Conservation (phyloP, 23 tunicate species). For the Styela clava region DNA sequence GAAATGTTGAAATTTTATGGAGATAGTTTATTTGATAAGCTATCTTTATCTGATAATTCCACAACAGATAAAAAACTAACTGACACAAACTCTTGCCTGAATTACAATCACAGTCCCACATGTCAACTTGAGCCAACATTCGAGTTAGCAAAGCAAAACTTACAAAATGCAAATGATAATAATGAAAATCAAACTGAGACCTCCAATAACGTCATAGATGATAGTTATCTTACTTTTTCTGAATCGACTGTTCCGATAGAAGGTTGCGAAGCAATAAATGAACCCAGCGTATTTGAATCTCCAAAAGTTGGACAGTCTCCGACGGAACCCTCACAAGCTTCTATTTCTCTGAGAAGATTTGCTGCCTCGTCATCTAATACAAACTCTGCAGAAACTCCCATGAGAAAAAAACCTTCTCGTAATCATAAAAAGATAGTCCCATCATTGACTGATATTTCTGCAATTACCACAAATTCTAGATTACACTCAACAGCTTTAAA, state of each 20-base stretch:
- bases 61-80: background rate
- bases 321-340: background rate
- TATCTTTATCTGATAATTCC: background rate
- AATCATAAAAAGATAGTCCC: too few species aligned
- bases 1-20: slow-evolving; percentile 17
- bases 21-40: background rate
- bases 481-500: slow-evolving; percentile 4
- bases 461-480: background rate
- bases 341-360: background rate
- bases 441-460: background rate
- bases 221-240: background rate
- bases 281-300: background rate
- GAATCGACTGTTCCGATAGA: slow-evolving; percentile 4
- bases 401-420: too few species aligned
- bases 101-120: background rate
- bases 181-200: background rate
- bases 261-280: background rate
- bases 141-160: background rate
- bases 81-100: background rate
- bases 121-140: background rate
- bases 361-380: background rate
- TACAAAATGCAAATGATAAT: background rate
- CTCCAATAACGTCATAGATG: background rate
- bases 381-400: background rate
- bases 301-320: background rate